Evolutionary conservation across 30 jellyfish, hydroid and myxozoan genomes (phyloP).

Genomic region (Aurelia sp.): DNA sequence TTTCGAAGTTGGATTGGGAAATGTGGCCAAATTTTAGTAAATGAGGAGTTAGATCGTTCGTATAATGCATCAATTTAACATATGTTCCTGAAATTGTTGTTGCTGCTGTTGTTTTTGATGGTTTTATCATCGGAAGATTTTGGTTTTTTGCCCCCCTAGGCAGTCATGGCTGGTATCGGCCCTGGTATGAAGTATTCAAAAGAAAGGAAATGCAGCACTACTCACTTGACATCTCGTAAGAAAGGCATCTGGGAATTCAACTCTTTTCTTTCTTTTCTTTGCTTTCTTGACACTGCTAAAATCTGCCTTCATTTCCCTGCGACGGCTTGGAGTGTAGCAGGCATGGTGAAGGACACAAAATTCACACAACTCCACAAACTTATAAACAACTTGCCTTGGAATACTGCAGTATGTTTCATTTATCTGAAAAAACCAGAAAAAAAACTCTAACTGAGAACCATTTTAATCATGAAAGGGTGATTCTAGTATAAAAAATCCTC

Average conservation of each 20-base stretch:
- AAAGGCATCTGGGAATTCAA: slow-evolving; percentile 72
- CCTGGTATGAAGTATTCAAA: too few relatives aligned
- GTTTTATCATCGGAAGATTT: too few relatives aligned
- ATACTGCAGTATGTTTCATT: slow-evolving; percentile 95
- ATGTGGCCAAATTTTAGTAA: too few relatives aligned
- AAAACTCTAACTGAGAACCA: neutral
- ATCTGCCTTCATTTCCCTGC: slow-evolving; percentile 18
- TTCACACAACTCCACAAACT: slow-evolving; percentile 83
- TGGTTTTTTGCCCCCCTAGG: too few relatives aligned
- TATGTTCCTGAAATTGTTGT: too few relatives aligned
- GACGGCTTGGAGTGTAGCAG: slow-evolving; percentile 77
- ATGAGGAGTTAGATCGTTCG: too few relatives aligned
- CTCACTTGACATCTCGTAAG: slow-evolving; percentile 92
- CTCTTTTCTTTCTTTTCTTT: slow-evolving; percentile 33
- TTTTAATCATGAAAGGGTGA: neutral
- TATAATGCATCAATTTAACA: too few relatives aligned
- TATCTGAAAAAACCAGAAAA: slow-evolving; percentile 27
- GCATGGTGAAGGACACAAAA: slow-evolving; percentile 88
- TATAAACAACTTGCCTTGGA: slow-evolving; percentile 92
- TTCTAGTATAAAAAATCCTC: too few relatives aligned
- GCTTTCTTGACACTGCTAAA: slow-evolving; percentile 14
- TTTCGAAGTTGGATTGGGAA: too few relatives aligned
- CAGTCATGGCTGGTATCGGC: too few relatives aligned
- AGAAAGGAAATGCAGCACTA: too few relatives aligned
- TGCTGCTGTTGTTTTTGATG: too few relatives aligned